These are phyloP conservation scores for Maniola jurtina DNA, from an alignment of 1,140 invertebrate genomes.

Conservation along the genomic window DNA sequence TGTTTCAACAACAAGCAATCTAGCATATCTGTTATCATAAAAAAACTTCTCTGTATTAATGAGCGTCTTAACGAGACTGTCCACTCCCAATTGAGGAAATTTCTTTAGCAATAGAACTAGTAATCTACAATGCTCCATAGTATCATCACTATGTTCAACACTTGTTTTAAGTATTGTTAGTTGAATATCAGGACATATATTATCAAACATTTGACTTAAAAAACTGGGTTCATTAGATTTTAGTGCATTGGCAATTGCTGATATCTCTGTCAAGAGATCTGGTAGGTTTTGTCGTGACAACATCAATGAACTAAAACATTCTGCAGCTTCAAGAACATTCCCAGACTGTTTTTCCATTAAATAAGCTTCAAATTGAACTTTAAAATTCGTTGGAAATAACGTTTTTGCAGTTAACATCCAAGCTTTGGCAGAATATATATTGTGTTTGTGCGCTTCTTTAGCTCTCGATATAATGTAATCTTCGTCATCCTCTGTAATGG, in stretches of 20 bases:
- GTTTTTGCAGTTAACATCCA: constrained; percentile 95
- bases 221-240: constrained; percentile 80
- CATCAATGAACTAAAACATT: constrained; percentile 85
- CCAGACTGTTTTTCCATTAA: constrained; percentile 88
- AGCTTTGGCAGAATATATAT: constrained; percentile 90
- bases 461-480: constrained; percentile 89
- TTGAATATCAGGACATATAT: constrained; percentile 85
- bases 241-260: constrained; percentile 86
- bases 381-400: constrained; percentile 91
- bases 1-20: constrained; percentile 86
- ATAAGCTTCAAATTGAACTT: constrained; percentile 92
- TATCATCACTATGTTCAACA: constrained; percentile 91
- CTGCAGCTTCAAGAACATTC: constrained; percentile 89
- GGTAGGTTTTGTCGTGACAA: constrained; percentile 72
- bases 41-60: constrained; percentile 88
- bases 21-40: constrained; percentile 86
- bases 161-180: constrained; percentile 87
- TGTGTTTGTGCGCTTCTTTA: constrained; percentile 83
- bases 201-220: constrained; percentile 84
- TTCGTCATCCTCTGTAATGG: constrained; percentile 83
- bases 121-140: constrained; percentile 91
- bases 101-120: constrained; percentile 87
- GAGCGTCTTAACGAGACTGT: constrained; percentile 86
- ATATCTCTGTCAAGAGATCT: constrained; percentile 89
- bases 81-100: constrained; percentile 91